Evolutionary conservation across 30 jellyfish, hydroid and myxozoan genomes (phyloP).

Genomic region (Clytia hemisphaerica): DNA sequence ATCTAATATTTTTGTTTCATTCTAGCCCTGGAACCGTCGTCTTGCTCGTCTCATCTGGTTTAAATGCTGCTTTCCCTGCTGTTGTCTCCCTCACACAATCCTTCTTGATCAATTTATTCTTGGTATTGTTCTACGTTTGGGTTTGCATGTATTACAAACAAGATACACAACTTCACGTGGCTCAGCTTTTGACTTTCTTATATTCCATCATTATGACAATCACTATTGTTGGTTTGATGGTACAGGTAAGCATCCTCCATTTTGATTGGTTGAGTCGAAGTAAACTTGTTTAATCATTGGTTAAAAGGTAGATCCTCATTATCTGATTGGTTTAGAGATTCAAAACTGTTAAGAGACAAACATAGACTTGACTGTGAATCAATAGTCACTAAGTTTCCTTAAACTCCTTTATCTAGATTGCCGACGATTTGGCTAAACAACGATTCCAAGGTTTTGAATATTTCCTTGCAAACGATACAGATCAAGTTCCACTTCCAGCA

Average conservation of each 20-base stretch:
- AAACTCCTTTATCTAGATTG: constrained; percentile 40
- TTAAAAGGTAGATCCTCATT: too few species aligned
- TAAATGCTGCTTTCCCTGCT: constrained; percentile 72
- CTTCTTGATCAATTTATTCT: constrained; percentile 35
- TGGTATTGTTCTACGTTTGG: constrained; percentile 30
- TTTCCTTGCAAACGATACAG: constrained; percentile 5
- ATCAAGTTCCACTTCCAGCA: constrained; percentile 1
- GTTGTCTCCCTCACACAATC: constrained; percentile 47
- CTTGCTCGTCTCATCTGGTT: constrained; percentile 69
- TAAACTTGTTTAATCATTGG: too few species aligned
- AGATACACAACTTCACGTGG: constrained; percentile 55
- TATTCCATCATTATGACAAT: constrained; percentile 75
- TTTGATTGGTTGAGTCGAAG: neutral
- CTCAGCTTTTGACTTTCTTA: constrained; percentile 60
- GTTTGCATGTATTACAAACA: constrained; percentile 57
- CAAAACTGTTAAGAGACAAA: too few species aligned
- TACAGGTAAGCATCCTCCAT: constrained; percentile 67
- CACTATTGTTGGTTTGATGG: constrained; percentile 87
- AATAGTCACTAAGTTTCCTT: too few species aligned
- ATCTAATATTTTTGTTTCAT: neutral
- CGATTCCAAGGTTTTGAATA: constrained; percentile 7
- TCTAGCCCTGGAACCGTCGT: constrained; percentile 81
- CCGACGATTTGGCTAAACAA: constrained; percentile 78
- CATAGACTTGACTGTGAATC: too few species aligned
- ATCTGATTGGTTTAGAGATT: too few species aligned